These are phyloP conservation scores for Pristionchus exspectatus DNA, from an alignment of 2,888 invertebrate species.

Conservation along the genomic window DNA sequence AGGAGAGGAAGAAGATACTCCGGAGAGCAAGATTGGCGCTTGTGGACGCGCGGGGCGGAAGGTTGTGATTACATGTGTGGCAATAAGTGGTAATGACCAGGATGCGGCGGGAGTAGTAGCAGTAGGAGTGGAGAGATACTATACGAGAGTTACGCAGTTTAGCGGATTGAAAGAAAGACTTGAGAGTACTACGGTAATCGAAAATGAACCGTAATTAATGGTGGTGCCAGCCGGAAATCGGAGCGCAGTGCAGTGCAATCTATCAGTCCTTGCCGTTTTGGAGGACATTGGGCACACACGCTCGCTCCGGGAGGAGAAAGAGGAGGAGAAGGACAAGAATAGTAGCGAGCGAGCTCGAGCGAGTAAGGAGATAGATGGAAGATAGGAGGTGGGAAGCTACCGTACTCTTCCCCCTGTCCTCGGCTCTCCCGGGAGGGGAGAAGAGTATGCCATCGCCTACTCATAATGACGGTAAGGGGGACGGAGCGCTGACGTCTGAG, in stretches of 20 bases:
- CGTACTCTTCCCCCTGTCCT: background rate
- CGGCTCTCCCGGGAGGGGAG: background rate
- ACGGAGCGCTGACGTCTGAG: background rate
- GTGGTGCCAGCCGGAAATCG: conserved; percentile 7
- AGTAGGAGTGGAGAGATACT: background rate
- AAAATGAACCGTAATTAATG: background rate
- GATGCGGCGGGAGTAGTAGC: background rate
- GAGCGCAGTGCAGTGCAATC: conserved; percentile 29
- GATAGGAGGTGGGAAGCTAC: conserved; percentile 9
- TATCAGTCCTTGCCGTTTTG: conserved; percentile 24
- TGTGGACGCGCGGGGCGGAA: background rate
- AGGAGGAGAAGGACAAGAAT: background rate
- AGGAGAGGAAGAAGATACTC: conserved; percentile 15
- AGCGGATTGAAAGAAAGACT: background rate
- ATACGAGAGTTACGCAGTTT: background rate
- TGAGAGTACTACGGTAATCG: background rate
- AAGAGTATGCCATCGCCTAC: background rate
- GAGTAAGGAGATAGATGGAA: background rate
- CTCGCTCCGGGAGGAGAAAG: background rate
- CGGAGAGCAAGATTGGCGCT: conserved; percentile 28
- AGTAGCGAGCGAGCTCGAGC: background rate
- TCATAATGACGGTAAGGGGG: background rate
- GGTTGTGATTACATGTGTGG: conserved; percentile 22
- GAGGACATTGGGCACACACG: background rate
- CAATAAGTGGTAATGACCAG: conserved; percentile 39